Conservation (phyloP, 2,797 vertebrate genomes). For the Pseudomugil tenellus region DNA sequence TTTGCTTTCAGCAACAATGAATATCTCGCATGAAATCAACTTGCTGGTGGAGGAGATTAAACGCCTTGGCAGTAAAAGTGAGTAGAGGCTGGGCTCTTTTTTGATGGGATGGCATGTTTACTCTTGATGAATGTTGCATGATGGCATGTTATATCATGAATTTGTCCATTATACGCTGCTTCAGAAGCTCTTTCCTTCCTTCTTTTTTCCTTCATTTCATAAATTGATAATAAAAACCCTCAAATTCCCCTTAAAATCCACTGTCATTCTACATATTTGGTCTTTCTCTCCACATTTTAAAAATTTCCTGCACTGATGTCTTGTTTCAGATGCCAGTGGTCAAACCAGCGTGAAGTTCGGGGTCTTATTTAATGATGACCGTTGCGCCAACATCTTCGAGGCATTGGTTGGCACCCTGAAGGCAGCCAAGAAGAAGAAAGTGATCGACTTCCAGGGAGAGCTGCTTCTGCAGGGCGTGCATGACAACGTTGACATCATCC, state of each 20-base stretch:
- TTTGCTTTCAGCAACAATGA: constrained; percentile 82
- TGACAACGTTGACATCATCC: constrained; percentile 89
- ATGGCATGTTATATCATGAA: neutral
- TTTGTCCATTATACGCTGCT: too few relatives aligned
- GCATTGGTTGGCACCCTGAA: constrained; percentile 94
- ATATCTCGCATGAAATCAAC: constrained; percentile 88
- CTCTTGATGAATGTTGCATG: neutral
- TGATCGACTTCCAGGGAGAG: constrained; percentile 87
- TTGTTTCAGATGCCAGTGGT: constrained; percentile 87
- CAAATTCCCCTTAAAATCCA: neutral
- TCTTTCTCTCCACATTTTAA: too few relatives aligned
- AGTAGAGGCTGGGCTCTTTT: constrained; percentile 56
- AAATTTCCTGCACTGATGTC: neutral
- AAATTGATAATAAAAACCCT: neutral
- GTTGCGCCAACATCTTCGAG: constrained; percentile 97
- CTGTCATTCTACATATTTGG: too few relatives aligned
- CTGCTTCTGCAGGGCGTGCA: constrained; percentile 97
- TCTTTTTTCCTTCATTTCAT: too few relatives aligned
- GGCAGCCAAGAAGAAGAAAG: constrained; percentile 90
- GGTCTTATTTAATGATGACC: constrained; percentile 92
- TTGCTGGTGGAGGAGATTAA: constrained; percentile 92
- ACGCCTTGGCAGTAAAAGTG: constrained; percentile 91
- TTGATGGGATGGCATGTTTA: neutral
- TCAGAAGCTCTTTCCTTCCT: too few relatives aligned
- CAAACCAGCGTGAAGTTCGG: constrained; percentile 92